phyloP scores from a whole-genome alignment of 2,797 vertebrate species.

The Mus minutoides region DNA sequence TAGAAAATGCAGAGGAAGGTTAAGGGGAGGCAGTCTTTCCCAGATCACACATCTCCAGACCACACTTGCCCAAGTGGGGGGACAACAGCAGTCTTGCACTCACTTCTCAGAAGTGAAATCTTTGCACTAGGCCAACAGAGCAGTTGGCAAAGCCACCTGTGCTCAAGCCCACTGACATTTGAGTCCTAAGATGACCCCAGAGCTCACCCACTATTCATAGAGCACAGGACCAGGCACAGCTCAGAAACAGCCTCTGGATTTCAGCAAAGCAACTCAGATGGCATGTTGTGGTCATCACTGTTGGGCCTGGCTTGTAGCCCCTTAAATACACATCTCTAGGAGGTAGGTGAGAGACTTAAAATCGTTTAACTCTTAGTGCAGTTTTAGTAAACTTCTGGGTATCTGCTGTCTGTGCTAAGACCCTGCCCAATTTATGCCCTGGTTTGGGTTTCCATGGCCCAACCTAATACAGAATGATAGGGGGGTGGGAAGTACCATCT shows the following conservation, averaged over 20 bases:
- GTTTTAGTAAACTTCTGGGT: not conserved
- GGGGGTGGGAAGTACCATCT: not conserved
- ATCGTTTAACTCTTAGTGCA: not conserved
- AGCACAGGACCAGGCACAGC: constrained; percentile 32
- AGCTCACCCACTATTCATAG: not conserved
- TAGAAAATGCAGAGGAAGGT: not conserved
- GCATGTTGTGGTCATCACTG: constrained; percentile 84
- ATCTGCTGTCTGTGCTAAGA: not conserved
- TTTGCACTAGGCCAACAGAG: not conserved
- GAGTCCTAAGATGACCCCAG: not conserved
- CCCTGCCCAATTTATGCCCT: not conserved
- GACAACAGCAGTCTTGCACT: not conserved
- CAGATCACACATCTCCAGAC: not conserved
- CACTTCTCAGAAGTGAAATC: not conserved
- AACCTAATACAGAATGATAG: not conserved
- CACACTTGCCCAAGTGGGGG: not conserved
- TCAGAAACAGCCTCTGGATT: constrained; percentile 90
- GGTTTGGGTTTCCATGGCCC: not conserved
- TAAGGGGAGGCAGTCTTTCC: not conserved
- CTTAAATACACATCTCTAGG: not conserved
- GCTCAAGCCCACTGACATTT: too few relatives aligned
- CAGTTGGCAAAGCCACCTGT: not conserved
- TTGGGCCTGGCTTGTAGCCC: not conserved
- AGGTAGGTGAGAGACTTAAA: not conserved
- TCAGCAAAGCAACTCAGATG: constrained; percentile 83